phyloP scores from a whole-genome alignment of 2,888 invertebrate species.

The Rambutsinella grinnellia region DNA sequence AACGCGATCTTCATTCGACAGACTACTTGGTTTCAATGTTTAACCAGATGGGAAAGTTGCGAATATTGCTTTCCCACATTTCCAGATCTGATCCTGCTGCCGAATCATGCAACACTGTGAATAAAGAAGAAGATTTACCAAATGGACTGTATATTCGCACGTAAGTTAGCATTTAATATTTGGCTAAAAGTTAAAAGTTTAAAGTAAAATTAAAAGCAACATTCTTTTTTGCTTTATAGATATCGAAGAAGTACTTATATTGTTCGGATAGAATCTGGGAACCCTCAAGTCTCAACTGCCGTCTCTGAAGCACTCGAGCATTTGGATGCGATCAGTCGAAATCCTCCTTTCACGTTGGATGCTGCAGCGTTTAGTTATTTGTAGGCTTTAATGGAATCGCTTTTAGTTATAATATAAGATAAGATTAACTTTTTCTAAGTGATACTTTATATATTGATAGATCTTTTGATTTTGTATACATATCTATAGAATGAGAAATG shows the following conservation, averaged over 20 bases:
- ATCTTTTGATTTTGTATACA: no score
- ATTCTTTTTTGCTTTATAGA: constrained; percentile 4
- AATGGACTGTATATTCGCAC: constrained; percentile 30
- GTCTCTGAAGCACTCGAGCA: constrained; percentile 33
- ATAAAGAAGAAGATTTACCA: constrained; percentile 36
- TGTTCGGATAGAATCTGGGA: constrained; percentile 31
- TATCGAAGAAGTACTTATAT: constrained; percentile 33
- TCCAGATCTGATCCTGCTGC: constrained; percentile 26
- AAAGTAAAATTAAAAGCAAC: neutral
- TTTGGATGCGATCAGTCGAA: constrained; percentile 25
- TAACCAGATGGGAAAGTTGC: constrained; percentile 24
- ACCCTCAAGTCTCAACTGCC: constrained; percentile 23
- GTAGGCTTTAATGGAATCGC: no score
- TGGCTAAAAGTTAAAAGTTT: neutral
- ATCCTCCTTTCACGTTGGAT: constrained; percentile 38
- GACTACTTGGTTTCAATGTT: constrained; percentile 41
- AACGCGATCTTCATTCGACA: constrained; percentile 27
- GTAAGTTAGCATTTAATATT: no score
- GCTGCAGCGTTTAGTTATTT: constrained; percentile 41
- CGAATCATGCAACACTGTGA: constrained; percentile 18
- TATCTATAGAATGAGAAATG: no score
- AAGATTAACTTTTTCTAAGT: no score
- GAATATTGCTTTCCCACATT: constrained; percentile 29
- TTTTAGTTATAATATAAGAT: no score
- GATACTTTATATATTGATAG: no score